Percentiles rank a stretch among this genome's conserved stretches.
Conservation (phyloP, 2,113 vertebrate species). For the Pachycephala philippinensis region DNA sequence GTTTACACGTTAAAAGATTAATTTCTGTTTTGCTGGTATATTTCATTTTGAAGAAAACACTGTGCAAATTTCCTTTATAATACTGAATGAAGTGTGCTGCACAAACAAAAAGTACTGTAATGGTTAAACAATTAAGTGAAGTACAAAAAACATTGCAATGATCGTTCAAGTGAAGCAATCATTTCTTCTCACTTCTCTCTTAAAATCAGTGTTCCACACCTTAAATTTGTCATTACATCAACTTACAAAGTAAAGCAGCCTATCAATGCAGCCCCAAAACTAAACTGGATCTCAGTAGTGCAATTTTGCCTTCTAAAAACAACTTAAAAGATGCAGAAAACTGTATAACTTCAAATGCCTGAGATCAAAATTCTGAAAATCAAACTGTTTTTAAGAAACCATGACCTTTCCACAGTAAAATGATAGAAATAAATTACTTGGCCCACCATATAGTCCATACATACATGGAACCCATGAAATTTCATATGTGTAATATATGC, state of each 20-base stretch:
- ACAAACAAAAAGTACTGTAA: neutral
- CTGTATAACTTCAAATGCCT: neutral
- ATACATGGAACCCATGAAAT: neutral
- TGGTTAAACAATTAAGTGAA: neutral
- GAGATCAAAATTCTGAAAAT: neutral
- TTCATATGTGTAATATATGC: neutral
- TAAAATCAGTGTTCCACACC: neutral
- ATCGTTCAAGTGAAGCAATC: neutral
- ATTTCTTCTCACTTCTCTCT: neutral
- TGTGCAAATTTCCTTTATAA: neutral
- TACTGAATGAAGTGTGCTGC: neutral
- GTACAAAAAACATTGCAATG: neutral
- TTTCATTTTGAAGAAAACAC: neutral
- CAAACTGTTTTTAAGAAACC: neutral
- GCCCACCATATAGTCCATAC: neutral
- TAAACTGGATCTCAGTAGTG: neutral
- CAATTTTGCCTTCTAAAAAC: neutral
- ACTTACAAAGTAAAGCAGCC: neutral
- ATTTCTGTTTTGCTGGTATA: neutral
- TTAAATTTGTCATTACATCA: neutral
- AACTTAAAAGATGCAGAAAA: neutral
- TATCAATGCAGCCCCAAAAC: neutral
- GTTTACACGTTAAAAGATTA: neutral
- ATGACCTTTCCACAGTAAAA: neutral
- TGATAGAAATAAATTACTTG: neutral